Base-by-base conservation (phyloP, 2,888 invertebrate species). In the Hypena proboscidalis region DNA sequence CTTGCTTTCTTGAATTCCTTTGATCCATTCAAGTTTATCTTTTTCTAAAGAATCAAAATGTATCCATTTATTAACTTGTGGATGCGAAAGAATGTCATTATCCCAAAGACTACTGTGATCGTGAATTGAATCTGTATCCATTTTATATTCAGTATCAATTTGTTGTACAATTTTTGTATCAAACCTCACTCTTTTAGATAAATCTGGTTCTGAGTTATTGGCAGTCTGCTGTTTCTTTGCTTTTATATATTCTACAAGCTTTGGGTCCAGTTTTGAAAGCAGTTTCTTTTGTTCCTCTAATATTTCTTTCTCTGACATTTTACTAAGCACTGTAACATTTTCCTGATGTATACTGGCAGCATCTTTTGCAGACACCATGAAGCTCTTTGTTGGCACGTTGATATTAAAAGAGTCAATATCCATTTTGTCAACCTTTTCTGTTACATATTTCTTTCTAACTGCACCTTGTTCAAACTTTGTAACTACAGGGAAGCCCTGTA, bases 21-120 rank as follows among this genome's bases (percentile, higher is more conserved):
- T 94, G 92, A 97, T 96, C 98, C 98, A 98, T 67, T 95, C 94
- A 9, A 98, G 79, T 80, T 98, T 98, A 58, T 96, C 95, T 53
- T 93, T 92, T 83, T 98, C 98, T 26, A 97, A 77, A n/a, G 93
- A 91, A 78, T 97, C 93, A 93, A 98, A 98, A 76, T 98, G 93
- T 0, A 97, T 76, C 96, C 97, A 98, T 31, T 94, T 93, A 46
- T 94, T 92, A 0, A 94, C 80, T 50, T 93, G 87, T 11, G 94
- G 92, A 57, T 92, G 90, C 8, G 92, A 87, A 3, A 95, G 66
- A 17, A 95, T 77, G 67, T 93, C 92, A 65, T 91, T 86, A n/a
- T 93, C 92, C 69, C 92, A 87, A 21, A 92, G 59, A 21, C 71
- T 61, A 55, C 83, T 78, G 65, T 63, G 56, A 15, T 65, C 54